A percentile compares a stretch with the other conserved stretches of the same genome.
These are phyloP conservation scores for Esperia sulphurella DNA, from an alignment of 2,888 invertebrate genomes.

Conservation along the genomic window DNA sequence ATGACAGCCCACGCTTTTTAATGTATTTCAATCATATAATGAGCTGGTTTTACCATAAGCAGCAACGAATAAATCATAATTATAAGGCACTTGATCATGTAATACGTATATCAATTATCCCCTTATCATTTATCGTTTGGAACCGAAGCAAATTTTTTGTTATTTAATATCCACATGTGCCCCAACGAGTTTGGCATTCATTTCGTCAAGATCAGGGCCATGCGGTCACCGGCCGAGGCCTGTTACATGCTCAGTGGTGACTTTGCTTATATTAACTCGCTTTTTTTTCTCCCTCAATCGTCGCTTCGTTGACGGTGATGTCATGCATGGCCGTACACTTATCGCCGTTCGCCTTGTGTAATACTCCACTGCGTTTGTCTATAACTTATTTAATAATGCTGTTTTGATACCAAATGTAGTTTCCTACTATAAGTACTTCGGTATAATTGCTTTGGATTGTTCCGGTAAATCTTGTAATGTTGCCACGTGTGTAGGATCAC, in stretches of 20 bases:
- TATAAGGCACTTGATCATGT: constrained; percentile 19
- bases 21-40: constrained; percentile 34
- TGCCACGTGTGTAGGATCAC: constrained; percentile 5
- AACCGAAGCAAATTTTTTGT: not conserved
- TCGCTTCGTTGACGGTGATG: constrained; percentile 49
- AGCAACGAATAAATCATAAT: constrained; percentile 34
- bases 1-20: constrained; percentile 37
- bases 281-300: constrained; percentile 49
- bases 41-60: constrained; percentile 34
- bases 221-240: constrained; percentile 55
- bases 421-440: not conserved
- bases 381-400: constrained; percentile 11
- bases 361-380: constrained; percentile 31
- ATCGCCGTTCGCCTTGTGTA: constrained; percentile 14
- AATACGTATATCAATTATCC: constrained; percentile 7
- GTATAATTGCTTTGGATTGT: not conserved
- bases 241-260: constrained; percentile 43
- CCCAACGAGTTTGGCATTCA: constrained; percentile 24
- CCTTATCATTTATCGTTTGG: constrained; percentile 1
- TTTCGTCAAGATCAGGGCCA: constrained; percentile 71
- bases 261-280: constrained; percentile 47
- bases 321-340: constrained; percentile 53
- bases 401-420: constrained; percentile 1
- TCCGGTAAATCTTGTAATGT: not conserved
- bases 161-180: constrained; percentile 5